phyloP scores from a whole-genome alignment of 2,113 vertebrate species.

The Chinchilla lanigera region DNA sequence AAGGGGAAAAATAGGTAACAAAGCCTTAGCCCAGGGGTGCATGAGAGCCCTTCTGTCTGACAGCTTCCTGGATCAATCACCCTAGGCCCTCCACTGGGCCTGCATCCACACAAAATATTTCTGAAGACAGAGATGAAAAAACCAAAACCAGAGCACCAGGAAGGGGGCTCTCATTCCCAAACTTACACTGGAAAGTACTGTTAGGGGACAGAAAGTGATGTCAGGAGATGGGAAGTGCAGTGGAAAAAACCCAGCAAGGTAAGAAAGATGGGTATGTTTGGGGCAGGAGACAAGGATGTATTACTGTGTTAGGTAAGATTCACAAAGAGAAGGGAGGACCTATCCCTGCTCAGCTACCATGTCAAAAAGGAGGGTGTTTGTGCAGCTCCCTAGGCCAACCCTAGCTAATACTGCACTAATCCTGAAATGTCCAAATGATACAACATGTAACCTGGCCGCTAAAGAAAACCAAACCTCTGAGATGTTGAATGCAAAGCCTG shows the following conservation, averaged over 20 bases:
- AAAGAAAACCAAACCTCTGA: neutral
- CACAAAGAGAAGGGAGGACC: neutral
- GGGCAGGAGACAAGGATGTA: accelerated
- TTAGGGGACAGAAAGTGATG: neutral
- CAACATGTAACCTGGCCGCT: neutral
- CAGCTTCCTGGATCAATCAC: no score
- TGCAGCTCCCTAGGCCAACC: neutral
- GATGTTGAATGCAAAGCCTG: neutral
- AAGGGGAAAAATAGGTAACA: neutral
- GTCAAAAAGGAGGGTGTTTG: neutral
- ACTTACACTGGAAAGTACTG: neutral
- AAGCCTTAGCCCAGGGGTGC: neutral
- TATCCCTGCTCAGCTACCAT: neutral
- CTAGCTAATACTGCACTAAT: neutral
- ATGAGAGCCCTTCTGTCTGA: no score
- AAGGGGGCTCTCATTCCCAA: neutral
- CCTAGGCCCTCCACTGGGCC: no score
- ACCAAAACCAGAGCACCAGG: no score
- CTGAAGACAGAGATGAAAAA: no score
- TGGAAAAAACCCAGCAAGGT: neutral
- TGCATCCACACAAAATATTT: no score
- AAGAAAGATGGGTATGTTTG: neutral
- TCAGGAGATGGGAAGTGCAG: neutral
- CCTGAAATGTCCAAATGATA: neutral
- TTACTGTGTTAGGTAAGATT: neutral